These are phyloP conservation scores for Xiphydria camelus DNA, from an alignment of 2,888 invertebrate species.

Conservation along the genomic window DNA sequence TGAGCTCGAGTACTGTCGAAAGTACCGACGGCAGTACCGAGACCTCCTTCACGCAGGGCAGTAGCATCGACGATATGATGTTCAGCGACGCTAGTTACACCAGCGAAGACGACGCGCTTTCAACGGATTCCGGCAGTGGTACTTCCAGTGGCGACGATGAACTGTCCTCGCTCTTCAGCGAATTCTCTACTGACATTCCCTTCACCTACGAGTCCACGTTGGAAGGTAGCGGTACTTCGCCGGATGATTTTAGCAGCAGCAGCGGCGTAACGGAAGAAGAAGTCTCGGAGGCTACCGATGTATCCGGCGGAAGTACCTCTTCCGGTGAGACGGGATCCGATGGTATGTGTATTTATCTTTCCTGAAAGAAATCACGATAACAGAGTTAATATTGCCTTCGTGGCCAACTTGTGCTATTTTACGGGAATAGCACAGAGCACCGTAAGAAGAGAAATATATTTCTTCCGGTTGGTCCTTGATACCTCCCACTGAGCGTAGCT, in stretches of 20 bases:
- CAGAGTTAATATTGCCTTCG: too few relatives aligned
- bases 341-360: too few relatives aligned
- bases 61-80: conserved; percentile 42
- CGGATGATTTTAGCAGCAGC: conserved; percentile 21
- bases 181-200: conserved; percentile 19
- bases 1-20: conserved; percentile 21
- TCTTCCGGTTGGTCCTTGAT: too few relatives aligned
- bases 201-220: conserved; percentile 22
- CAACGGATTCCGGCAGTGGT: conserved; percentile 40
- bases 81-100: conserved; percentile 40
- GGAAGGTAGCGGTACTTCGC: conserved; percentile 45
- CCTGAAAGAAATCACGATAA: too few relatives aligned
- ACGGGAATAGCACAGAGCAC: too few relatives aligned
- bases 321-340: too few relatives aligned
- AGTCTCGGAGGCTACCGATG: conserved; percentile 17
- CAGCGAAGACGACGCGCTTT: conserved; percentile 42
- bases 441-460: too few relatives aligned
- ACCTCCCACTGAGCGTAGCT: background rate
- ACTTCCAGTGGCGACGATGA: conserved; percentile 32
- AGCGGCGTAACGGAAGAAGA: conserved; percentile 19
- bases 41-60: background rate
- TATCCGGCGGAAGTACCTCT: too few relatives aligned
- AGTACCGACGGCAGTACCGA: conserved; percentile 33
- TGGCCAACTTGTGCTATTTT: too few relatives aligned
- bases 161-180: conserved; percentile 25